Conservation (phyloP, 64 coral and sea anemone species). For the Pocillopora damicornis region DNA sequence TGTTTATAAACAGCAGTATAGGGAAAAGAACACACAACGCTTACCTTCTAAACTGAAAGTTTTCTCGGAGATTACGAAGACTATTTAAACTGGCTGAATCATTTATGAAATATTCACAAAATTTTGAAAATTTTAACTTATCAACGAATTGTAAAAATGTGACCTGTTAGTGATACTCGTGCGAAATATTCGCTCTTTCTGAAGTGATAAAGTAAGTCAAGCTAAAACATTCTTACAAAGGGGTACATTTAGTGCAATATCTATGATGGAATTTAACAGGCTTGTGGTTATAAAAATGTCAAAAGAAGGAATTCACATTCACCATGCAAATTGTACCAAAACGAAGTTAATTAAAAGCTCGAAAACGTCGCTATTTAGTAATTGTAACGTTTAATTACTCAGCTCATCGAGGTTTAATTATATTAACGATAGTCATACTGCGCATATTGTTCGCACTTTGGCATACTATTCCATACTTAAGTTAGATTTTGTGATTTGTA, state of each 20-base stretch:
- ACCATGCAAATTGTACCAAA: neutral
- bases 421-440: neutral
- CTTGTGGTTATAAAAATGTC: neutral
- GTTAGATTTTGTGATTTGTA: neutral
- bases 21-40: neutral
- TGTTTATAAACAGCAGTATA: neutral
- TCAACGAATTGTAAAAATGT: conserved; percentile 9
- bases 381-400: neutral
- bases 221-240: neutral
- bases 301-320: neutral
- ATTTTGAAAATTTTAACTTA: conserved; percentile 9
- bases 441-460: neutral
- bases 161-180: neutral
- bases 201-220: too few species aligned
- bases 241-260: too few species aligned
- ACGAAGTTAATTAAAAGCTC: conserved; percentile 17
- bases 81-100: neutral
- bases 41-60: neutral
- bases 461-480: neutral
- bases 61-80: neutral
- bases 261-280: neutral
- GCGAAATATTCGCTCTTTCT: neutral
- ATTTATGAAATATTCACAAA: neutral
- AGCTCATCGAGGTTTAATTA: conserved; percentile 8
- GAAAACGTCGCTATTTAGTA: neutral